phyloP scores from a whole-genome alignment of 2,888 invertebrate genomes.

The Unio pictorum region DNA sequence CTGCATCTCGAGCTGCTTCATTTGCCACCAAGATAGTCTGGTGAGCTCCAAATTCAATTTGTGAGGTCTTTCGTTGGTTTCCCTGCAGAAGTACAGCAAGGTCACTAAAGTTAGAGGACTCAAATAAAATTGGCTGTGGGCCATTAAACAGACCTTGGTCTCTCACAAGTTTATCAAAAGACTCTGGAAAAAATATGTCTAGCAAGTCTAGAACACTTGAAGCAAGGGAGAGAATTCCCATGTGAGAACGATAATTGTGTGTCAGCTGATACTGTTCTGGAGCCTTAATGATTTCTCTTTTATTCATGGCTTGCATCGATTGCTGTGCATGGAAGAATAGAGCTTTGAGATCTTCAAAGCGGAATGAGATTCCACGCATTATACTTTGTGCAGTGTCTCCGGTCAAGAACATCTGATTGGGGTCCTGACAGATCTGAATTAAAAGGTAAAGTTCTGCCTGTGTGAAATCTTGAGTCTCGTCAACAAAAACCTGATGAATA shows the following conservation, averaged over 20 bases:
- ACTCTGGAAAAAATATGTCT: conserved; percentile 62
- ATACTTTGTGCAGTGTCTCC: conserved; percentile 67
- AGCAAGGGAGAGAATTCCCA: conserved; percentile 62
- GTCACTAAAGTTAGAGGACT: conserved; percentile 57
- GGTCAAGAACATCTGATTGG: conserved; percentile 65
- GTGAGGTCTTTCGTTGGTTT: conserved; percentile 57
- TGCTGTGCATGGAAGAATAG: conserved; percentile 58
- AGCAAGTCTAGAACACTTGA: conserved; percentile 60
- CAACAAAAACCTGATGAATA: conserved; percentile 60
- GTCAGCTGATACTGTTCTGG: conserved; percentile 56
- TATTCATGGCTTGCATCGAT: conserved; percentile 40
- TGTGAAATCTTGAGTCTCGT: conserved; percentile 66
- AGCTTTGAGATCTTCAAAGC: conserved; percentile 59
- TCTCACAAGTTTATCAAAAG: conserved; percentile 60
- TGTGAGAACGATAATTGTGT: conserved; percentile 64
- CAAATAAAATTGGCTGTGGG: conserved; percentile 60
- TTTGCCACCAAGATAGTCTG: conserved; percentile 64
- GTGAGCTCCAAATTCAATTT: conserved; percentile 68
- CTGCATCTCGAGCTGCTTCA: conserved; percentile 54
- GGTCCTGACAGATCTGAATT: conserved; percentile 55
- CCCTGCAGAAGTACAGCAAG: conserved; percentile 47
- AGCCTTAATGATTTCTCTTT: conserved; percentile 36
- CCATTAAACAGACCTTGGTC: conserved; percentile 63
- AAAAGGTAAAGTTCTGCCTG: conserved; percentile 64
- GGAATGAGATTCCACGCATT: conserved; percentile 66